Percentiles rank a stretch among this genome's conserved stretches.
These are phyloP conservation scores for Epinotia nisella DNA, from an alignment of 2,888 invertebrate genomes.

Conservation along the genomic window DNA sequence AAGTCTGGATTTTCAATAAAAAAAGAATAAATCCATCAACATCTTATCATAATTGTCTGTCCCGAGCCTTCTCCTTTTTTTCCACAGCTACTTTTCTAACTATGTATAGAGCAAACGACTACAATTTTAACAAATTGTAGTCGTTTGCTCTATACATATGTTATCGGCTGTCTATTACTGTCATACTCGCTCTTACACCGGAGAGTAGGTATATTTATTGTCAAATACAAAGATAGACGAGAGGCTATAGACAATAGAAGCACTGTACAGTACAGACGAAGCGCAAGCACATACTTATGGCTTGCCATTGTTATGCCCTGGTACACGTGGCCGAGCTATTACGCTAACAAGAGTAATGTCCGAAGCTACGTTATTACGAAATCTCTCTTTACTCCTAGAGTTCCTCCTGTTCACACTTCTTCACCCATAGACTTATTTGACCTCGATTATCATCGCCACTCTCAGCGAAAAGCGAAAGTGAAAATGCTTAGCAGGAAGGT, in stretches of 20 bases:
- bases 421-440: slow-evolving; percentile 9
- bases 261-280: background rate
- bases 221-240: background rate
- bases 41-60: background rate
- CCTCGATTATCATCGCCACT: slow-evolving; percentile 13
- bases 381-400: slow-evolving; percentile 7
- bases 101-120: background rate
- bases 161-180: background rate
- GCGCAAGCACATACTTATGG: slow-evolving; percentile 23
- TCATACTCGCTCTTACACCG: background rate
- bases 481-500: slow-evolving; percentile 18
- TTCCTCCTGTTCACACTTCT: slow-evolving; percentile 15
- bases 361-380: slow-evolving; percentile 17
- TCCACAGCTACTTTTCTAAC: background rate
- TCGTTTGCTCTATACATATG: too few species aligned
- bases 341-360: slow-evolving; percentile 22
- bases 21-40: background rate
- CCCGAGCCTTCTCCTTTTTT: background rate
- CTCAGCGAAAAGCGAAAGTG: slow-evolving; percentile 21
- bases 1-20: background rate
- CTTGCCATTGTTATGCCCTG: slow-evolving; percentile 11
- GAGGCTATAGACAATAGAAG: background rate
- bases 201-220: background rate
- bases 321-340: slow-evolving; percentile 23
- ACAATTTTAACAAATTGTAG: too few species aligned